phyloP scores from a whole-genome alignment of 1,140 invertebrate species.

The Tribolium castaneum region DNA sequence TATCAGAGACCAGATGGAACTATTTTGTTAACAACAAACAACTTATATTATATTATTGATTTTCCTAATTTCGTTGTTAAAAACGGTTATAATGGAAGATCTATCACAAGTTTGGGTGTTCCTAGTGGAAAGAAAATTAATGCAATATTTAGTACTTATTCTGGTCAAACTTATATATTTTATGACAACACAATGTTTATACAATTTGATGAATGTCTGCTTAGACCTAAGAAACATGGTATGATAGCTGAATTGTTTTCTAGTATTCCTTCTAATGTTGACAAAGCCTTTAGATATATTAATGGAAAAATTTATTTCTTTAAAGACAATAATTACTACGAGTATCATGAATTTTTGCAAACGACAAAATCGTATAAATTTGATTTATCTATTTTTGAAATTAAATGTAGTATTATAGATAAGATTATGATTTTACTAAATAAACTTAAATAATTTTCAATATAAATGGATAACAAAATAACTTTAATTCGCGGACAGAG shows the following conservation, averaged over 20 bases:
- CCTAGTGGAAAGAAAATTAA: not conserved
- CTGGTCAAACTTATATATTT: slow-evolving; percentile 23
- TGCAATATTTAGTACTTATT: slow-evolving; percentile 11
- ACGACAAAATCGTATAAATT: slow-evolving; percentile 28
- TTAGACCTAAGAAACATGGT: slow-evolving; percentile 32
- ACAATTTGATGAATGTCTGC: slow-evolving; percentile 27
- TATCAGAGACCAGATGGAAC: slow-evolving; percentile 29
- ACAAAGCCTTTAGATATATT: slow-evolving; percentile 24
- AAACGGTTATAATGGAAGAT: not conserved
- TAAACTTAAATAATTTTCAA: slow-evolving; percentile 21
- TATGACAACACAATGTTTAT: slow-evolving; percentile 28
- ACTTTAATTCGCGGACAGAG: no score
- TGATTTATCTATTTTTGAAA: slow-evolving; percentile 26
- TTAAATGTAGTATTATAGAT: slow-evolving; percentile 20
- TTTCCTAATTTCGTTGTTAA: slow-evolving; percentile 25
- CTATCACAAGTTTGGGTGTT: slow-evolving; percentile 36
- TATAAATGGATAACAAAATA: slow-evolving; percentile 24
- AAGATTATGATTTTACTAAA: slow-evolving; percentile 26
- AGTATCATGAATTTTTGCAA: slow-evolving; percentile 28
- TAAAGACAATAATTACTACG: slow-evolving; percentile 28
- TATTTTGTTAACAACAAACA: slow-evolving; percentile 29
- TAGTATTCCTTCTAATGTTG: slow-evolving; percentile 25
- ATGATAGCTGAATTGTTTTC: slow-evolving; percentile 30
- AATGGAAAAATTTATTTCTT: slow-evolving; percentile 24
- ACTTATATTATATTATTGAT: slow-evolving; percentile 30